Evolutionary conservation across 2,113 vertebrate species (phyloP).

Genomic region (Ginglymostoma cirratum): DNA sequence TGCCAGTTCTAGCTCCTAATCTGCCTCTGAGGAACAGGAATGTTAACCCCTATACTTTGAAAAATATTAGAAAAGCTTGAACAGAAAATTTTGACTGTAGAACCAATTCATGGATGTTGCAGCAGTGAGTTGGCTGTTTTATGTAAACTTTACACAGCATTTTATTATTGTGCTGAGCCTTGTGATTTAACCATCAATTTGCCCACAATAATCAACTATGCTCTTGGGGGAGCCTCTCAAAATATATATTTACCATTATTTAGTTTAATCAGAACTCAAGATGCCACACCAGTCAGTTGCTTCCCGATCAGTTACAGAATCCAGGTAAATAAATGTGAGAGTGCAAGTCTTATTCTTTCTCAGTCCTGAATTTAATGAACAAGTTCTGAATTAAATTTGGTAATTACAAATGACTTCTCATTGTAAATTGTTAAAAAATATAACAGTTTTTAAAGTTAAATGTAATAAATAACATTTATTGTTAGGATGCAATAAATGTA

Average conservation of each 20-base stretch:
- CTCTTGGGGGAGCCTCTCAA: background rate
- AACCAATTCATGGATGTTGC: background rate
- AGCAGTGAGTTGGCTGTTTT: background rate
- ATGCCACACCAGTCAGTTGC: background rate
- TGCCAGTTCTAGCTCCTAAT: no score
- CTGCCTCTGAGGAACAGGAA: no score
- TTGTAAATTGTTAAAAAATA: background rate
- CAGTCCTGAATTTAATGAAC: background rate
- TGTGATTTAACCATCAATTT: background rate
- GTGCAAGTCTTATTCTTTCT: background rate
- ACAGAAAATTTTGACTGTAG: background rate
- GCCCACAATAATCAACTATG: background rate
- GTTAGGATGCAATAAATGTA: no score
- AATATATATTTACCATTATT: background rate
- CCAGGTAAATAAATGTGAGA: background rate
- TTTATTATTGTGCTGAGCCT: background rate
- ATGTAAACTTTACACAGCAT: background rate
- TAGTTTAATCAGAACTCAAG: background rate
- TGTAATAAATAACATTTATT: no score
- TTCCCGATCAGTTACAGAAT: background rate
- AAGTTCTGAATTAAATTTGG: background rate
- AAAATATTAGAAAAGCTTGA: background rate
- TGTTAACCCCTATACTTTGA: background rate
- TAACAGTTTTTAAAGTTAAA: no score
- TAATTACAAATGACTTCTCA: background rate